A percentile compares a stretch with the other conserved stretches of the same genome.
Evolutionary conservation across 1,140 invertebrate species (phyloP).

Genomic region (Rhagoletis pomonella): DNA sequence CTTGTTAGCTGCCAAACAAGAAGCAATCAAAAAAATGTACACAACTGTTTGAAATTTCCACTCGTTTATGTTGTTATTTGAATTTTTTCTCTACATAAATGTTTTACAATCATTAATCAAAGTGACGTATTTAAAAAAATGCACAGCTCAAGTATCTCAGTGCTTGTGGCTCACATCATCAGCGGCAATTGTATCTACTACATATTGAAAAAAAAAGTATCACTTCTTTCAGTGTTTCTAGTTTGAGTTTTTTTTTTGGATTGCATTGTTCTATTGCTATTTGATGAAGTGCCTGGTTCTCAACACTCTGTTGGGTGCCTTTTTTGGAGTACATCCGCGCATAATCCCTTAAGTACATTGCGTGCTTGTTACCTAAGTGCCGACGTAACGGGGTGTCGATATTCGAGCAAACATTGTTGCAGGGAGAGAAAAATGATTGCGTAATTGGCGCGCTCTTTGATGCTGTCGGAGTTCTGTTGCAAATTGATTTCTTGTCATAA

Average conservation of each 20-base stretch:
- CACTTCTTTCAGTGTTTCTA: constrained; percentile 33
- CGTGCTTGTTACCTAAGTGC: constrained; percentile 30
- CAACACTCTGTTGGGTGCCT: constrained; percentile 41
- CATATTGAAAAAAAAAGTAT: background rate
- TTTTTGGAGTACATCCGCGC: background rate
- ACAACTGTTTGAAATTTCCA: constrained; percentile 19
- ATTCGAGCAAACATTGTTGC: background rate
- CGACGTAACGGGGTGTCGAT: constrained; percentile 32
- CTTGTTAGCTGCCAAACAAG: constrained; percentile 20
- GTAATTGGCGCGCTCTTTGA: constrained; percentile 15
- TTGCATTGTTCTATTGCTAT: background rate
- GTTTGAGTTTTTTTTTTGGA: background rate
- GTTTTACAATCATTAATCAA: constrained; percentile 34
- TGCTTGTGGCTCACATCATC: constrained; percentile 33
- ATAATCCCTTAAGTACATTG: constrained; percentile 32
- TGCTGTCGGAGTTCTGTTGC: background rate
- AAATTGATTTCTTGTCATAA: constrained; percentile 11
- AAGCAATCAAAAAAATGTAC: background rate
- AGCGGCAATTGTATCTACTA: constrained; percentile 19
- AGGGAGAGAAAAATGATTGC: background rate
- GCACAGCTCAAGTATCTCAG: constrained; percentile 40
- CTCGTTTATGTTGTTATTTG: constrained; percentile 22
- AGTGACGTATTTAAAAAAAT: constrained; percentile 39
- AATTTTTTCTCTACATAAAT: background rate
- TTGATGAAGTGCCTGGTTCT: constrained; percentile 40